phyloP scores from a whole-genome alignment of 2,797 vertebrate species.

The Rhyacichthys aspro region DNA sequence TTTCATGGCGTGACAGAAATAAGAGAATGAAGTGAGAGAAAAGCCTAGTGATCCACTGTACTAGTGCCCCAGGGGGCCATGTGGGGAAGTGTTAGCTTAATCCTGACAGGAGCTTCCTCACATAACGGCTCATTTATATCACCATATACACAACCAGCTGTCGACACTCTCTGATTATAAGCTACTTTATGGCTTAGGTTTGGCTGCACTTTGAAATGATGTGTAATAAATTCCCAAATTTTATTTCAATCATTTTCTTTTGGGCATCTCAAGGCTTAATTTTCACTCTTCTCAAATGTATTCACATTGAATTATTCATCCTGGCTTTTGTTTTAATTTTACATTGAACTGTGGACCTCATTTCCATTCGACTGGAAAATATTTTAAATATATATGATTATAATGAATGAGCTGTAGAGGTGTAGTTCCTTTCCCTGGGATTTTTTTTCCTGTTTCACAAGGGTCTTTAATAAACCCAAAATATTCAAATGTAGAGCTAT shows the following conservation, averaged over 20 bases:
- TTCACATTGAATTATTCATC: constrained; percentile 10
- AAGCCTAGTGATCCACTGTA: constrained; percentile 33
- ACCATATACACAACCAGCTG: constrained; percentile 32
- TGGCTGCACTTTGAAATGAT: constrained; percentile 7
- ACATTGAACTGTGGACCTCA: not conserved
- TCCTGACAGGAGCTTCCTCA: constrained; percentile 44
- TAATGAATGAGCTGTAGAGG: constrained; percentile 1
- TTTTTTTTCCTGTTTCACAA: constrained; percentile 15
- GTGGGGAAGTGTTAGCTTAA: constrained; percentile 43
- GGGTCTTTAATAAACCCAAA: constrained; percentile 29
- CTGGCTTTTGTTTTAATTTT: constrained; percentile 2
- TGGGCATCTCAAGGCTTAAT: not conserved
- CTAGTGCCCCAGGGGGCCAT: constrained; percentile 36
- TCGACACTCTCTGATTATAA: constrained; percentile 22
- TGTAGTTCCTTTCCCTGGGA: not conserved
- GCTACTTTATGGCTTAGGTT: constrained; percentile 30
- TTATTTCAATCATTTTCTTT: not conserved
- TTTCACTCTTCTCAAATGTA: constrained; percentile 1
- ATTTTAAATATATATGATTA: constrained; percentile 7
- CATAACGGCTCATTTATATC: constrained; percentile 48
- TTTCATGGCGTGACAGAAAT: constrained; percentile 19
- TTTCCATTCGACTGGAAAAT: constrained; percentile 5
- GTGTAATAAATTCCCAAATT: constrained; percentile 7
- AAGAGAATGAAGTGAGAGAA: constrained; percentile 27
- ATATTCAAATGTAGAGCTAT: constrained; percentile 55